A percentile compares a stretch with the other conserved stretches of the same genome.
Evolutionary conservation across 2,113 vertebrate species (phyloP).

Genomic region (Danionella cerebrum): DNA sequence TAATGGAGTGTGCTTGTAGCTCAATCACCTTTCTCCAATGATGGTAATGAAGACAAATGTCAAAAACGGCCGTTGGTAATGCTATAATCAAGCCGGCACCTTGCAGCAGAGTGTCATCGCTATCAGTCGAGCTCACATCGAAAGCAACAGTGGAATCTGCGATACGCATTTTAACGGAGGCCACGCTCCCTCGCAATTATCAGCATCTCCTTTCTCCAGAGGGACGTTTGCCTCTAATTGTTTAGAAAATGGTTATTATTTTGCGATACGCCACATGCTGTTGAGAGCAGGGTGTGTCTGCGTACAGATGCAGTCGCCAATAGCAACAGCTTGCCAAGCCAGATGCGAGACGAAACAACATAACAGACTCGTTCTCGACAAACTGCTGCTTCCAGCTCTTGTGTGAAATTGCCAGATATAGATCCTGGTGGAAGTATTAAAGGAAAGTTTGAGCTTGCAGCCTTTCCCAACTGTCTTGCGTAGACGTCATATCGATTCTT

Average conservation of each 20-base stretch:
- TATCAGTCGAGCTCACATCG: constrained; percentile 1
- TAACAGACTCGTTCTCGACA: constrained; percentile 33
- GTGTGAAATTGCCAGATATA: constrained; percentile 61
- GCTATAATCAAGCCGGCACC: constrained; percentile 64
- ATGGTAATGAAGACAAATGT: constrained; percentile 79
- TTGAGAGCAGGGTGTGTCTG: constrained; percentile 24
- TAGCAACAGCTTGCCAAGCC: constrained; percentile 56
- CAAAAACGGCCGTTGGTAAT: constrained; percentile 70
- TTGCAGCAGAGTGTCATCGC: constrained; percentile 18
- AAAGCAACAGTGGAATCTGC: constrained; percentile 20
- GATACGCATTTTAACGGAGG: constrained; percentile 9
- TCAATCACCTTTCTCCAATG: constrained; percentile 69
- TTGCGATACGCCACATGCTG: constrained; percentile 37
- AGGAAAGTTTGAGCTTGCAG: constrained; percentile 37
- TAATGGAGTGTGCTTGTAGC: constrained; percentile 68
- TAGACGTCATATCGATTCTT: constrained; percentile 54
- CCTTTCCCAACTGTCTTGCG: constrained; percentile 44
- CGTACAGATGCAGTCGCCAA: constrained; percentile 49
- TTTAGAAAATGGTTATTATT: constrained; percentile 42
- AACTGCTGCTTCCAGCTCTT: constrained; percentile 50
- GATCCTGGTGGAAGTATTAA: constrained; percentile 43
- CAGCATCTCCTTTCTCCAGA: constrained; percentile 28
- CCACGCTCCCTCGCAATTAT: constrained; percentile 35
- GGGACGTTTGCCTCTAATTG: constrained; percentile 38
- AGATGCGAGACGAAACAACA: constrained; percentile 56